Evolutionary conservation across 2,888 invertebrate genomes (phyloP).

Genomic region (Cataglyphis albicans): DNA sequence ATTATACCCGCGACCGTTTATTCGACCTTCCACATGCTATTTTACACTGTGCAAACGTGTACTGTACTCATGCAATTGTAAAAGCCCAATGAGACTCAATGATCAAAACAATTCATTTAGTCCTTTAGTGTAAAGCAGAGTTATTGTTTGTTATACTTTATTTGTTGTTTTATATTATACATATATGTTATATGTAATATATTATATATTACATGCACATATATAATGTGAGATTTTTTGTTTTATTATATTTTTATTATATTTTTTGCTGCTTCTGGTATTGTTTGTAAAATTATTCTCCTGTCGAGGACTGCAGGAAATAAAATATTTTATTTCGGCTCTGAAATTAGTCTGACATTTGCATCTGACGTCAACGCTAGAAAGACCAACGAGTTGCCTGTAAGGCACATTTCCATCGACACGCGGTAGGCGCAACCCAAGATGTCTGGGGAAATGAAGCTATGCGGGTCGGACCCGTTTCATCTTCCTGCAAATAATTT

Average conservation of each 20-base stretch:
- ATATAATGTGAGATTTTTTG: not conserved
- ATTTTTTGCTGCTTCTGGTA: not conserved
- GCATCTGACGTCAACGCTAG: constrained; percentile 64
- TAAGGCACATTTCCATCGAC: constrained; percentile 74
- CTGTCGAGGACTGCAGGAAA: not conserved
- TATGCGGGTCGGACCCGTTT: constrained; percentile 75
- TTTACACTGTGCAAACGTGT: constrained; percentile 53
- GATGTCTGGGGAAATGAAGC: constrained; percentile 79
- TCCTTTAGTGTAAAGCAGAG: not conserved
- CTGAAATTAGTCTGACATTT: constrained; percentile 73
- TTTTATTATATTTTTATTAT: not conserved
- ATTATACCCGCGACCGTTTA: constrained; percentile 62
- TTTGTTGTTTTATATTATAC: not conserved
- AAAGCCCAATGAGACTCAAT: not conserved
- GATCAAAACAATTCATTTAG: constrained; percentile 1
- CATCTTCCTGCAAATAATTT: constrained; percentile 80
- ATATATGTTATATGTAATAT: not conserved
- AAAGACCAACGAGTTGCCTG: constrained; percentile 66
- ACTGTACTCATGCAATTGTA: not conserved
- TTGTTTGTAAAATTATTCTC: not conserved
- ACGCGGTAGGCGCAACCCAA: constrained; percentile 73
- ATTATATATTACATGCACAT: not conserved
- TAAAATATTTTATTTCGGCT: not conserved
- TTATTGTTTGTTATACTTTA: not conserved
- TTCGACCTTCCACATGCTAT: constrained; percentile 35